Base-by-base conservation (phyloP, 2,888 invertebrate genomes). In the Ophioninae sp. region DNA sequence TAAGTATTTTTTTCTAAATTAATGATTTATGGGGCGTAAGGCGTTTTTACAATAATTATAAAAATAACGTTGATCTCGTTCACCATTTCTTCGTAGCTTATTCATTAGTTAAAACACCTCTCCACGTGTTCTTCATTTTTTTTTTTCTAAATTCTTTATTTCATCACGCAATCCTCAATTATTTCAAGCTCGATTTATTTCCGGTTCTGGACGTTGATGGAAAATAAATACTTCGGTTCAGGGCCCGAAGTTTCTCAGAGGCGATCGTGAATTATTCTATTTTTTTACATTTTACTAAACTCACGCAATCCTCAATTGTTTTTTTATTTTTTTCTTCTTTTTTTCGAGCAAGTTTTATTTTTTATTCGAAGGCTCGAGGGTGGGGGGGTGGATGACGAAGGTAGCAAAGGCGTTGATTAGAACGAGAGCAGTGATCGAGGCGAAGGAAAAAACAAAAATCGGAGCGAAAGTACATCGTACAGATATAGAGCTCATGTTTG, bases 371-470 rank as follows among this genome's bases (percentile, higher is more conserved):
- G 17, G 7, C 39, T 23, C 57, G 8, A n/a, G 57, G 5, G 17
- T 13, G 50, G 50, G 13, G 13, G 17, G 44, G 17, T 13, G 50
- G 50, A 50, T 2, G 30, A 50, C 17, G 13, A 17, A 50, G 17
- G 13, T 6, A 50, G 17, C 17, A 17, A 59, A 67, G 65, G 50
- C 70, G 59, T 73, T 73, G 65, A 44, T 61, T 65, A 57, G 72
- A 62, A 79, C 56, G 23, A 30, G 41, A 79, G 72, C 21, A 20
- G 64, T 78, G 78, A 72, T 79, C 79, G 57, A 65, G 13, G 23
- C 41, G 59, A 57, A 57, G 64, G 44, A 13, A 64, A 70, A 39
- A 57, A 39, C 50, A 37, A n/a, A 20, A 65, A 21, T 37, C 10
- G 17, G 20, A 61, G 65, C 20, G 30, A 59, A 73, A 67, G 44